These are phyloP conservation scores for Sipunculus nudus DNA, from an alignment of 2,888 invertebrate species.

Conservation along the genomic window DNA sequence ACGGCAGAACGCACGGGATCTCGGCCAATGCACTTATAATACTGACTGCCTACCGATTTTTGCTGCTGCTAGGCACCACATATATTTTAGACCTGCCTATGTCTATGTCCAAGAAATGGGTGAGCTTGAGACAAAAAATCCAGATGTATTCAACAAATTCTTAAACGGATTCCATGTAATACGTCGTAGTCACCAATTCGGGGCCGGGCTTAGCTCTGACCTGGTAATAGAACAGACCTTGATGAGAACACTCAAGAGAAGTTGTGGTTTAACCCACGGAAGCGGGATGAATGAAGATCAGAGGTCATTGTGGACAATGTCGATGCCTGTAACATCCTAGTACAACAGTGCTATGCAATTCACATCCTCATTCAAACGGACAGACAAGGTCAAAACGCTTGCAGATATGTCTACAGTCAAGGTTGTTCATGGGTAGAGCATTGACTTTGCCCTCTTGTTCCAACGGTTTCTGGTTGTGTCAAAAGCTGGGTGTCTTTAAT, in stretches of 20 bases:
- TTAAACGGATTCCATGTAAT: constrained; percentile 3
- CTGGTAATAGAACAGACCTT: not conserved
- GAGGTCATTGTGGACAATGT: not conserved
- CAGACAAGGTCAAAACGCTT: too few relatives aligned
- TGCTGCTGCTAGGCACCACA: constrained; percentile 24
- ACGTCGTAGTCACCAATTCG: not conserved
- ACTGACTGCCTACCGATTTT: constrained; percentile 28
- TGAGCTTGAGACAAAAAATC: constrained; percentile 9
- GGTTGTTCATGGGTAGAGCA: too few relatives aligned
- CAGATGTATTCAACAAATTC: constrained; percentile 17
- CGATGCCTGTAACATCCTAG: not conserved
- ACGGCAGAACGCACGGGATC: constrained; percentile 24
- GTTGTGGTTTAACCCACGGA: not conserved
- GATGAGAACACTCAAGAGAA: not conserved
- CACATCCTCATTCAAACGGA: too few relatives aligned
- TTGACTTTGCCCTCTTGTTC: too few relatives aligned
- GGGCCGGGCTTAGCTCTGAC: not conserved
- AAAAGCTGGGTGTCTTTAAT: too few relatives aligned
- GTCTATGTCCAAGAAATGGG: constrained; percentile 25
- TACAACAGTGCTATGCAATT: not conserved
- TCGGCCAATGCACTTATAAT: constrained; percentile 15
- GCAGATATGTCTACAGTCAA: too few relatives aligned
- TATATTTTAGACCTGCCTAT: constrained; percentile 27
- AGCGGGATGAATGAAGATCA: constrained; percentile 1
- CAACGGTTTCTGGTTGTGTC: too few relatives aligned